A percentile compares a stretch with the other conserved stretches of the same genome.
Conservation (phyloP, 2,888 invertebrate species). For the Xanthorhoe spadicearia region DNA sequence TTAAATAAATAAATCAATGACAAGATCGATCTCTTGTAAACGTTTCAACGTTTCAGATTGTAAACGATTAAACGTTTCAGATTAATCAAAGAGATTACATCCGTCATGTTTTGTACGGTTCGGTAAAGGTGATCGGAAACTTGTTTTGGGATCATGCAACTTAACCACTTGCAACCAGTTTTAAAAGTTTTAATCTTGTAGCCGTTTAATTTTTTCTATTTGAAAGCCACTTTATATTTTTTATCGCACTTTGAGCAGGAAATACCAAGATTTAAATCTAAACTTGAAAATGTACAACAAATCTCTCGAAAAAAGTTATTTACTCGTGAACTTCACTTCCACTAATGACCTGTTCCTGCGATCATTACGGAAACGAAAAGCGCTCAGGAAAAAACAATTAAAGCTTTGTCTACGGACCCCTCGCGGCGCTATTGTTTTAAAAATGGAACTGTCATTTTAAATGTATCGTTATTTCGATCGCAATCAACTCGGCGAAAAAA, state of each 20-base stretch:
- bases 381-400: conserved; percentile 38
- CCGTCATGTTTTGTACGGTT: conserved; percentile 54
- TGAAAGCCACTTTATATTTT: too few species aligned
- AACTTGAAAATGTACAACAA: neutral
- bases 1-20: conserved; percentile 57
- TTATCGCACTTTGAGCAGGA: neutral
- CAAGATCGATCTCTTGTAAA: conserved; percentile 51
- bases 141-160: conserved; percentile 50
- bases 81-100: conserved; percentile 56
- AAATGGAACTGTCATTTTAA: conserved; percentile 36
- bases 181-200: conserved; percentile 23
- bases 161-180: conserved; percentile 29
- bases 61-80: conserved; percentile 54
- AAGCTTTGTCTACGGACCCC: conserved; percentile 37
- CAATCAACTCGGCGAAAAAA: conserved; percentile 22
- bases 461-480: conserved; percentile 31
- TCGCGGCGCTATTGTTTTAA: conserved; percentile 38
- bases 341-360: conserved; percentile 22
- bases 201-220: neutral
- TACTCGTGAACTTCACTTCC: conserved; percentile 1
- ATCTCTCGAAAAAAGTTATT: neutral
- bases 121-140: conserved; percentile 54
- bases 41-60: conserved; percentile 56
- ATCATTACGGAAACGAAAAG: conserved; percentile 24
- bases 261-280: neutral